Base-by-base conservation (phyloP, 2,797 vertebrate genomes). In the Spea hammondii region DNA sequence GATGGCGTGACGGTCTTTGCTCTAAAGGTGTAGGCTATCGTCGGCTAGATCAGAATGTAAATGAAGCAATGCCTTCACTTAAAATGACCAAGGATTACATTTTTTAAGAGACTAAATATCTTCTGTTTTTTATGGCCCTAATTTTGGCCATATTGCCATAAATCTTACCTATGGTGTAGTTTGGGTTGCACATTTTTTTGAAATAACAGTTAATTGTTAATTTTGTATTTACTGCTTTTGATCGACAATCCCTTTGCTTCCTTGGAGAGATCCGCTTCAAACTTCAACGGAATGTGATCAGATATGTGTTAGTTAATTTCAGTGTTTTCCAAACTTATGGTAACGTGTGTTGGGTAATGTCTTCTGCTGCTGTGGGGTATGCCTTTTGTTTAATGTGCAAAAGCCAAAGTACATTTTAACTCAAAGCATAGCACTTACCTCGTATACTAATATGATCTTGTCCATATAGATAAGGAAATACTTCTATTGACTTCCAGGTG, bases 21-120 rank as follows among this genome's bases (percentile, higher is more conserved):
- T 97, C 97, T 0, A 94, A 95, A 80, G 93, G 90, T 0, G 92
- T 95, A 70, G 94, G 95, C 68, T 99, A 98, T 78, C 96, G 91
- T 84, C 94, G 96, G 4, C 89, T 98, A 69, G 95, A 97, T 89
- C 96, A 97, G 83, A 98, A 98, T 9, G 94, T 98, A 75, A 92
- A 94, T 0, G 96, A 98, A 76, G 97, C 97, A 4, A 98, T 98
- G 97, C 96, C 97, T 77, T 98, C 97, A 75, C 92, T 98, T 76
- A 98, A 97, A 87, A 96, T 97, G 88, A 97, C 97, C 78, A 94
- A 93, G 13, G 95, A 97, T 88, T 98, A 99, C 65, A 90, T 98
- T 47, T 98, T 97, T 85, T 99, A 89, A 95, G 88, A 85, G 79
- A 70, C 17, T 85, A 83, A 83, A 44, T 47, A 13, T 5, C 83